Evolutionary conservation across 2,113 vertebrate genomes (phyloP), one percentile per base, ranked within the genome.

Genomic region (Bolborhynchus lineola): DNA sequence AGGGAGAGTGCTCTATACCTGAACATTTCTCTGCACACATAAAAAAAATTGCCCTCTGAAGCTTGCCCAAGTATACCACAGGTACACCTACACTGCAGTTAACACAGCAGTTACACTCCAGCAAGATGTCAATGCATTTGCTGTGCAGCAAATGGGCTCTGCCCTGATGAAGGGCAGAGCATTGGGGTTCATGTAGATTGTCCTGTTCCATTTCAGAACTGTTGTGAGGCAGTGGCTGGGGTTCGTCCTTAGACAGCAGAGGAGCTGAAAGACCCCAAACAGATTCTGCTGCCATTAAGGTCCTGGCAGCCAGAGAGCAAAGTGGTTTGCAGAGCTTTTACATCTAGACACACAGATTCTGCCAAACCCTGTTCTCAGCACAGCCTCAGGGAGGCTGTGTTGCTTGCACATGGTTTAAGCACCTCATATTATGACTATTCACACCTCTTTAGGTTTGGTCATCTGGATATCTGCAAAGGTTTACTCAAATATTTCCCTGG

Each of bases 131-230:
- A 37, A 0, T 28, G 10, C 2, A 2, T 74, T 53, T 0, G 1
- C 35, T 53, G 23, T 42, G 42, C 13, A 41, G 60, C 6, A 55
- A 74, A 67, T 1, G 2, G 17, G 20, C 63, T 93, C 75, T 72
- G 78, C 64, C 29, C n/a, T 21, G 18, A 28, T 26, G 35, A n/a
- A 57, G 26, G 49, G 11, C 49, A 35, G 44, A 3, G 33, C 11
- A 0, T 4, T 33, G 17, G 23, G 1, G 16, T 52, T 15, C 2
- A 0, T 12, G 25, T 37, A 46, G 10, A 19, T 15, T 53, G 13
- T 50, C n/a, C 41, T 42, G 42, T 29, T 25, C 46, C 31, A 8
- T 79, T 82, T 85, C 75, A 69, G 33, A 68, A 41, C 26, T 0
- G 1, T 31, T n/a, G 19, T 71, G 70, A 44, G 18, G 24, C 26